Evolutionary conservation across 1,140 invertebrate species (phyloP).

Genomic region (Drosophila funebris): DNA sequence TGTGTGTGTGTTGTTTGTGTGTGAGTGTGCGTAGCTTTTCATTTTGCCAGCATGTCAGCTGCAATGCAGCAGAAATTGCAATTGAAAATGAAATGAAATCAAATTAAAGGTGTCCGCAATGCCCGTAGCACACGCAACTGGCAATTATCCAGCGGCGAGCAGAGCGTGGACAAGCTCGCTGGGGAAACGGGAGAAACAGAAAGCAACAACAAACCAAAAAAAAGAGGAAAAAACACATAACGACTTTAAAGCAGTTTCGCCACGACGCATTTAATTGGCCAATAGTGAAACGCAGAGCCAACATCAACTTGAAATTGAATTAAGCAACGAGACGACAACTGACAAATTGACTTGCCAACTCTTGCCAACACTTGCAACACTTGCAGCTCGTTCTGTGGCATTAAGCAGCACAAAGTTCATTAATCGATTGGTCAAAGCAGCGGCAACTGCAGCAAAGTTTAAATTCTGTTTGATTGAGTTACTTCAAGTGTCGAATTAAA

Average conservation of each 20-base stretch:
- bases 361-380: background rate
- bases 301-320: constrained; percentile 36
- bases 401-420: constrained; percentile 38
- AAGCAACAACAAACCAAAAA: too few relatives aligned
- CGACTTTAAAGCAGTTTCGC: constrained; percentile 42
- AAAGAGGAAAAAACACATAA: background rate
- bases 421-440: constrained; percentile 32
- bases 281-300: constrained; percentile 7
- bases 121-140: constrained; percentile 42
- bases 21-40: constrained; percentile 42
- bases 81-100: constrained; percentile 79
- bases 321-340: constrained; percentile 44
- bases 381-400: constrained; percentile 26
- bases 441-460: background rate
- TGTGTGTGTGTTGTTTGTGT: constrained; percentile 18
- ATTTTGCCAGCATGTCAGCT: constrained; percentile 72
- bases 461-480: background rate
- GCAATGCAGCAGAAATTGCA: constrained; percentile 72
- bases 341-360: constrained; percentile 41
- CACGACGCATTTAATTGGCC: constrained; percentile 49
- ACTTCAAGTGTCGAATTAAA: background rate
- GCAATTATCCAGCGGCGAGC: constrained; percentile 29
- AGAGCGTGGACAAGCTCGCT: background rate
- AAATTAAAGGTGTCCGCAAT: constrained; percentile 64
- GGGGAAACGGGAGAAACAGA: too few relatives aligned